Evolutionary conservation across 2,113 vertebrate species (phyloP), one percentile per base, ranked within the genome.

Genomic region (Aptenodytes patagonicus): DNA sequence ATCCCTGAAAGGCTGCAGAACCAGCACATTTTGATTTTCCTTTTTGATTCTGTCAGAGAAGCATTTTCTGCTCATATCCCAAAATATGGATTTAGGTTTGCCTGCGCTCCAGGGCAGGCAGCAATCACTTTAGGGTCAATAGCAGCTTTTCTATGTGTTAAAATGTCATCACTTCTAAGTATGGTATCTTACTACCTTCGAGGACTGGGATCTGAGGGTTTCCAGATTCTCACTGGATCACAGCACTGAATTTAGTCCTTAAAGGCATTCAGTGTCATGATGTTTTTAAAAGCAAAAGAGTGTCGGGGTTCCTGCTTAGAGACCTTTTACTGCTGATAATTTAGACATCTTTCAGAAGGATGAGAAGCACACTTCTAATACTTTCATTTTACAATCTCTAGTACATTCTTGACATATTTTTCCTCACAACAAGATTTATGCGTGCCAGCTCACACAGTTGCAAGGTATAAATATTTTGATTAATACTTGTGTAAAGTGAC

Each of bases 11-110:
- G 34, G 40, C 70, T 62, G 64, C 46, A 89, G 52, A 89, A 65
- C 49, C 69, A 95, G 44, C 57, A 66, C 22, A 47, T 87, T 96
- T 94, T 87, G 54, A 47, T 93, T 95, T 95, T 87, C 36, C 15
- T 72, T 89, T 95, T 58, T 85, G 52, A 54, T 87, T 94, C 61
- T 76, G 32, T 85, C 54, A 58, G 29, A 89, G 46, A 89, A 94
- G 38, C 32, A 21, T 79, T 91, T 95, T 84, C 49, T 84, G 15
- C 25, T 87, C 19, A 26, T 85, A 49, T 79, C 44, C 61, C 65
- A 57, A 82, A 89, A 76, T 82, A 76, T 1, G 28, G 40, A 57
- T 93, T 85, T 80, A 65, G 36, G 47, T 79, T 89, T 97, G 31
- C 44, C n/a, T 79, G 21, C 1, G 1, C 17, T 9, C 28, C 49